Percentiles rank a stretch among this genome's conserved stretches.
phyloP scores from a whole-genome alignment of 2,113 vertebrate species.

The Ranitomeya variabilis region DNA sequence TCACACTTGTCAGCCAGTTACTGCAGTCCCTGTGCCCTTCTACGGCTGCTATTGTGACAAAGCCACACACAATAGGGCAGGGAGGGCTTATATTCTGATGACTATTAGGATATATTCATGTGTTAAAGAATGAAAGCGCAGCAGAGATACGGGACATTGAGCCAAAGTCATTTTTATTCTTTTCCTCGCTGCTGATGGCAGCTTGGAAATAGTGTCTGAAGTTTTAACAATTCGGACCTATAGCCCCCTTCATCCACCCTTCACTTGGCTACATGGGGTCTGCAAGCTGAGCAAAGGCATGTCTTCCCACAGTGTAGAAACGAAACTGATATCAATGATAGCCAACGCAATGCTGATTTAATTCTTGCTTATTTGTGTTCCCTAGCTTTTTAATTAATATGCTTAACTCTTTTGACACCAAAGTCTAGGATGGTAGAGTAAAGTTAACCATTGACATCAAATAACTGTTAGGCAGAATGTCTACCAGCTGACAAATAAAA shows the following conservation, averaged over 20 bases:
- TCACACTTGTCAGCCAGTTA: slow-evolving; percentile 90
- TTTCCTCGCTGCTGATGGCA: slow-evolving; percentile 11
- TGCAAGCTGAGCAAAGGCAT: slow-evolving; percentile 17
- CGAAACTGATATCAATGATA: slow-evolving; percentile 33
- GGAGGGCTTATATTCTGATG: slow-evolving; percentile 35
- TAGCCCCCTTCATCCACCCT: background rate
- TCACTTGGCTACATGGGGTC: background rate
- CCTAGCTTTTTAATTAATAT: background rate
- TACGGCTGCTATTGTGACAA: slow-evolving; percentile 71
- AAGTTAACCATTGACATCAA: background rate
- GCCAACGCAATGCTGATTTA: background rate
- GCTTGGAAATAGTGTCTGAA: slow-evolving; percentile 16
- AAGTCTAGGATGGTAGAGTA: background rate
- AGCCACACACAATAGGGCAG: slow-evolving; percentile 48
- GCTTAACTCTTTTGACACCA: background rate
- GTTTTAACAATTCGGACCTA: slow-evolving; percentile 14
- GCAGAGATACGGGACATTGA: background rate
- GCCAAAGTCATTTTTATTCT: background rate
- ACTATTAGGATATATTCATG: slow-evolving; percentile 42
- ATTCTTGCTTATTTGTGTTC: background rate
- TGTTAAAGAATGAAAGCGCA: slow-evolving; percentile 23
- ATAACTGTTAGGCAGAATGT: background rate
- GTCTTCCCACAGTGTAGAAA: background rate
- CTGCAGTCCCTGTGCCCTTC: slow-evolving; percentile 78
- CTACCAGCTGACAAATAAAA: background rate